Conservation (phyloP, 2,113 vertebrate species). For the Eretmochelys imbricata region DNA sequence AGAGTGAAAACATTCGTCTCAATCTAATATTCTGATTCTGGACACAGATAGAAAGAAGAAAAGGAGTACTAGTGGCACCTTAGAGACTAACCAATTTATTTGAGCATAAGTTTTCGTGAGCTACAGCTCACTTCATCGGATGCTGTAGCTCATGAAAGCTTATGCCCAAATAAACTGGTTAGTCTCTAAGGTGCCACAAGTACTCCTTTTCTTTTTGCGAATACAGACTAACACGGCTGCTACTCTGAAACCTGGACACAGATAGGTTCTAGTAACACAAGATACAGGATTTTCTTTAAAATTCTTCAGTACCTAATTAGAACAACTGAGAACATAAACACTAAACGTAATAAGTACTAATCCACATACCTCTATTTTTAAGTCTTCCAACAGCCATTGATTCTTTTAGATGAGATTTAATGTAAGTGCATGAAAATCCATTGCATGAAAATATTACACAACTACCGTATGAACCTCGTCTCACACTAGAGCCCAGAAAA, state of each 20-base stretch:
- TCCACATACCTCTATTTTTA: slow-evolving; percentile 1
- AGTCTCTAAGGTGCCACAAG: too few relatives aligned
- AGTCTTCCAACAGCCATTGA: slow-evolving; percentile 30
- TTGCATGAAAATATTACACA: slow-evolving; percentile 32
- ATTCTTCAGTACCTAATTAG: slow-evolving; percentile 5
- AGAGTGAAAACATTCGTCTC: slow-evolving; percentile 7
- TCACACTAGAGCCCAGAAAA: slow-evolving; percentile 50
- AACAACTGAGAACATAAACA: slow-evolving; percentile 30
- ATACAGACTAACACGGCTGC: too few relatives aligned
- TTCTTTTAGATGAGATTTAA: slow-evolving; percentile 25
- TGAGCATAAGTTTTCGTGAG: too few relatives aligned
- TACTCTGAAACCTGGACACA: neutral
- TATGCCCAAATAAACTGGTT: too few relatives aligned
- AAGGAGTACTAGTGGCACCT: too few relatives aligned
- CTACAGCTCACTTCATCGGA: too few relatives aligned
- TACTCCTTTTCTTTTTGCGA: too few relatives aligned
- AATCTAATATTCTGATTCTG: neutral
- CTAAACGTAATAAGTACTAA: slow-evolving; percentile 6
- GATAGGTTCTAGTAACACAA: neutral
- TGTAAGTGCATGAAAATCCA: slow-evolving; percentile 36
- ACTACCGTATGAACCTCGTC: slow-evolving; percentile 56
- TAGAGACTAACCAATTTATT: too few relatives aligned
- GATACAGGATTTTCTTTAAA: neutral
- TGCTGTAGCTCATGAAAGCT: too few relatives aligned
- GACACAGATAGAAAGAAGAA: neutral